A percentile compares a stretch with the other conserved stretches of the same genome.
Conservation (phyloP, 2,797 vertebrate genomes). For the Gouania willdenowi region DNA sequence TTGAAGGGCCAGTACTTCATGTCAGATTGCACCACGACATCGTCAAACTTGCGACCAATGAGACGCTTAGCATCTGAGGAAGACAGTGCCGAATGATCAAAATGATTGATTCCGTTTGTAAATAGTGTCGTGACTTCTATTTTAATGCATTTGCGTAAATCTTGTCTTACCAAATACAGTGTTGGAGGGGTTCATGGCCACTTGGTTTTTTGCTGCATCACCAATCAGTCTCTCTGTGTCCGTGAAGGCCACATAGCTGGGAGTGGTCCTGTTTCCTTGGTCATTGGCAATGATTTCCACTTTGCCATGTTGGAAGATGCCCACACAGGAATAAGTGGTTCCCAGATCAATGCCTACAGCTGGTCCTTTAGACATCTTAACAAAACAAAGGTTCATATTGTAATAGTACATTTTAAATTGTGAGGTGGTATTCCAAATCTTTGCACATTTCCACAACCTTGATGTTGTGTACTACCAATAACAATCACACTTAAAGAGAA, state of each 20-base stretch:
- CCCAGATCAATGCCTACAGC: conserved; percentile 81
- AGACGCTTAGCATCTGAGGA: conserved; percentile 86
- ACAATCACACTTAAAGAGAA: too few species aligned
- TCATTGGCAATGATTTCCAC: conserved; percentile 84
- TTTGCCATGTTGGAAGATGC: conserved; percentile 83
- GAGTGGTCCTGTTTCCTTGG: conserved; percentile 86
- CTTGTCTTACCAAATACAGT: conserved; percentile 88
- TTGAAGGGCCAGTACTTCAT: conserved; percentile 94
- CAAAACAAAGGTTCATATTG: too few species aligned
- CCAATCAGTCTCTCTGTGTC: conserved; percentile 87
- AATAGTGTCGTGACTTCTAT: too few species aligned
- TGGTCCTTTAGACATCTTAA: conserved; percentile 80
- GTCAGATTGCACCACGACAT: conserved; percentile 85
- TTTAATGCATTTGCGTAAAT: too few species aligned
- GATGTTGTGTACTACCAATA: too few species aligned
- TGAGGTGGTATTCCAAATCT: too few species aligned
- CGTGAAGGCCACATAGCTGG: conserved; percentile 90
- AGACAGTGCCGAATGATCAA: too few species aligned
- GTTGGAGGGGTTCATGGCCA: conserved; percentile 89
- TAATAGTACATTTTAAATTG: too few species aligned
- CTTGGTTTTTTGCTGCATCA: conserved; percentile 91
- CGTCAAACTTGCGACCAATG: conserved; percentile 87
- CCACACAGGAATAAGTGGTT: conserved; percentile 84
- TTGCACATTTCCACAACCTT: too few species aligned
- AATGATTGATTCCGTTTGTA: too few species aligned